These are phyloP conservation scores for Cyclopterus lumpus DNA, from an alignment of 2,797 vertebrate genomes.

Conservation along the genomic window DNA sequence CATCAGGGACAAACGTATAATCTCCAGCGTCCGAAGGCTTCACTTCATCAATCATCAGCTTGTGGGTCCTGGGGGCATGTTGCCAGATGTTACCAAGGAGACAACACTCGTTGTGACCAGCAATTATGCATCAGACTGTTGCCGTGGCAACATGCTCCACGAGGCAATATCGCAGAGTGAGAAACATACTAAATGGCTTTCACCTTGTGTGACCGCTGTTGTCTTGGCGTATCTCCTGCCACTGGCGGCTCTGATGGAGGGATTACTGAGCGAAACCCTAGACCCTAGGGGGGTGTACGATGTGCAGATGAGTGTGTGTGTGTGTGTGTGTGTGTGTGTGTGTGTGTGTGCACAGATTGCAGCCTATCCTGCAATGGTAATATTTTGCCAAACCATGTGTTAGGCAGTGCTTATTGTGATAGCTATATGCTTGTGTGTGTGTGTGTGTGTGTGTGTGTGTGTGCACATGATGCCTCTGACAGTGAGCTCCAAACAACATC, in stretches of 20 bases:
- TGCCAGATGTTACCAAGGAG: constrained; percentile 66
- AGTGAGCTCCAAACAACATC: neutral
- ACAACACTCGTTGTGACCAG: constrained; percentile 52
- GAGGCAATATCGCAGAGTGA: constrained; percentile 48
- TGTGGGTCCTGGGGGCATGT: constrained; percentile 85
- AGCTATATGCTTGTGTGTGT: constrained; percentile 6
- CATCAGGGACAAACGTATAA: constrained; percentile 91
- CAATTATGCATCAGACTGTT: constrained; percentile 68
- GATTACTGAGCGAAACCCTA: constrained; percentile 63
- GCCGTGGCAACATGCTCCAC: constrained; percentile 64
- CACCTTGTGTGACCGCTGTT: constrained; percentile 69
- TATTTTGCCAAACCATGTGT: constrained; percentile 44
- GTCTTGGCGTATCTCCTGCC: constrained; percentile 49
- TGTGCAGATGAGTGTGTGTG: constrained; percentile 11
- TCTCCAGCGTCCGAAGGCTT: constrained; percentile 89
- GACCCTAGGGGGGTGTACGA: constrained; percentile 27
- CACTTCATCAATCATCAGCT: constrained; percentile 89
- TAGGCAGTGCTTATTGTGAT: constrained; percentile 34
- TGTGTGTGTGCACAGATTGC: constrained; percentile 49
- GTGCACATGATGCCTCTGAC: neutral
- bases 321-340: constrained; percentile 19
- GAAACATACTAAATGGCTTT: constrained; percentile 63
- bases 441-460: neutral
- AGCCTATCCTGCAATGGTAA: constrained; percentile 57
- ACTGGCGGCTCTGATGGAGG: constrained; percentile 54